These are phyloP conservation scores for Luperina nickerlii DNA, from an alignment of 2,888 invertebrate genomes.

Conservation along the genomic window DNA sequence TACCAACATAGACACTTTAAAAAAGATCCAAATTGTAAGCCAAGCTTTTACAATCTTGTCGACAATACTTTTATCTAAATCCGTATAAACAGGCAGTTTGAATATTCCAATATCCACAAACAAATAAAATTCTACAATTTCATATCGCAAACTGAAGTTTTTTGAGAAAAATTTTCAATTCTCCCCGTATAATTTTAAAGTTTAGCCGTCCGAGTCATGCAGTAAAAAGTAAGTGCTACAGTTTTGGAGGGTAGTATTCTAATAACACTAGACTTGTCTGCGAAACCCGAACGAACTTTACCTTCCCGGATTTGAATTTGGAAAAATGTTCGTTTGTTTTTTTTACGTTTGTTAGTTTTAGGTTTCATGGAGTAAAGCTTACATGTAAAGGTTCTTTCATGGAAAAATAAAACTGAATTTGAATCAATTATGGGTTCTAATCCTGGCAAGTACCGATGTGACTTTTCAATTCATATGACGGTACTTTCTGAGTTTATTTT, in stretches of 20 bases:
- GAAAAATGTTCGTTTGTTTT: conserved; percentile 23
- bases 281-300: conserved; percentile 36
- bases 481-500: no score
- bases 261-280: conserved; percentile 57
- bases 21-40: neutral
- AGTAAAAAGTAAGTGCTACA: conserved; percentile 70
- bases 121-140: conserved; percentile 46
- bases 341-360: conserved; percentile 1
- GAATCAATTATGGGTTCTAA: neutral
- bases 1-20: neutral
- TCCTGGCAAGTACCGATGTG: neutral
- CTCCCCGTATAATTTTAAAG: conserved; percentile 65
- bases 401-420: neutral
- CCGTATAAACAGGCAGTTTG: conserved; percentile 35
- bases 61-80: conserved; percentile 5
- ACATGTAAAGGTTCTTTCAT: neutral
- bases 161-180: conserved; percentile 57
- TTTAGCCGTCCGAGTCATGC: conserved; percentile 50
- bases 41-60: neutral
- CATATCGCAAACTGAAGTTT: conserved; percentile 49
- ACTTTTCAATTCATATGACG: neutral
- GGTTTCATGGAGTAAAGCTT: neutral
- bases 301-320: conserved; percentile 41
- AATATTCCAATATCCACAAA: conserved; percentile 48
- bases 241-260: conserved; percentile 62